Conservation (phyloP, 1,140 invertebrate genomes). For the Conus betulinus region DNA sequence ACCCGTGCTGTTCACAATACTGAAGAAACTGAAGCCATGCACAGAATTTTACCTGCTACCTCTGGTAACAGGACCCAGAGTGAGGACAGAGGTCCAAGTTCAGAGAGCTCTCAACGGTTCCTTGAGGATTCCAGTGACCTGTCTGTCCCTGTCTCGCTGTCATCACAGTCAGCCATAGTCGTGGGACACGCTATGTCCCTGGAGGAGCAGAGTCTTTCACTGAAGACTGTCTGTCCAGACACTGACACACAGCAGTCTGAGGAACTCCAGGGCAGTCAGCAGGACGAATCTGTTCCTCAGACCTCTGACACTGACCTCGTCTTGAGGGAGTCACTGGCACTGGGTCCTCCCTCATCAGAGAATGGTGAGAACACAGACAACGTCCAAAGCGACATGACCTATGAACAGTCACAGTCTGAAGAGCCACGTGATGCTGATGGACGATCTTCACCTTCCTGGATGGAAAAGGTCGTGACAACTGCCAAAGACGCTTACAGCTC, state of each 20-base stretch:
- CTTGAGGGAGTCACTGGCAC: background rate
- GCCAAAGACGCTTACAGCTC: slow-evolving; percentile 12
- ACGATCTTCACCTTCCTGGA: slow-evolving; percentile 13
- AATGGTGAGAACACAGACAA: background rate
- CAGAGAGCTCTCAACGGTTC: background rate
- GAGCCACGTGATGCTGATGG: background rate
- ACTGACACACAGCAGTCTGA: too few relatives aligned
- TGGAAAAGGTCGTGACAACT: slow-evolving; percentile 6
- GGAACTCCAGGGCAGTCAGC: too few relatives aligned
- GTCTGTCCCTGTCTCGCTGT: background rate
- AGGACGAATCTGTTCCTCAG: too few relatives aligned
- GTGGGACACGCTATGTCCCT: background rate
- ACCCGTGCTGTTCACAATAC: background rate
- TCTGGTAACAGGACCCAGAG: too few relatives aligned
- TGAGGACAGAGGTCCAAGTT: background rate
- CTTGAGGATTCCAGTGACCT: background rate
- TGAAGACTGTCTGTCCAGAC: background rate
- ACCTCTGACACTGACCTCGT: too few relatives aligned
- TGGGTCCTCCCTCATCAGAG: background rate
- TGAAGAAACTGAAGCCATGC: background rate
- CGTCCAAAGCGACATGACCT: background rate
- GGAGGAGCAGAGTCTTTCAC: background rate
- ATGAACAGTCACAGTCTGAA: background rate
- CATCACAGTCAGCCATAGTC: background rate
- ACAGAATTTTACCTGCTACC: too few relatives aligned